Percentiles rank a stretch among this genome's conserved stretches.
Conservation (phyloP, 2,113 vertebrate species). For the Pterophyllum scalare region DNA sequence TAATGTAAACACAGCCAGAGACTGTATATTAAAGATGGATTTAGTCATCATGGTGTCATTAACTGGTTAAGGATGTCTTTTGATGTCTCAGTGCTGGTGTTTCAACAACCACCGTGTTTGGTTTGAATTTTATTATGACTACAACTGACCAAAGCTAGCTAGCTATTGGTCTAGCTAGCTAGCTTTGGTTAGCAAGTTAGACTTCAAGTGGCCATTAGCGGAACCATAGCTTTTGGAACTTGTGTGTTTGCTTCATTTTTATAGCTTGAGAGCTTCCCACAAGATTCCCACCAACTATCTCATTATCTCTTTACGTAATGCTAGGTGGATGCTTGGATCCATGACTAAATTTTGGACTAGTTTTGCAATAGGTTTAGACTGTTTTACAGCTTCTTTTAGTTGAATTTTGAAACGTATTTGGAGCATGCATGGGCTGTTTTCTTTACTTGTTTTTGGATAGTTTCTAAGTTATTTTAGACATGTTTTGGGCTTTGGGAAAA, state of each 20-base stretch:
- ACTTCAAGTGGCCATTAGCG: too few species aligned
- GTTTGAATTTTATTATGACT: too few species aligned
- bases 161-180: too few species aligned
- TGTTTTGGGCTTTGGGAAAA: not conserved
- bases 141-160: not conserved
- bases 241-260: too few species aligned
- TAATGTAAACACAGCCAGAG: not conserved
- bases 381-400: not conserved
- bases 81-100: not conserved
- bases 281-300: too few species aligned
- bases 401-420: not conserved
- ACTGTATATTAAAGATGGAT: not conserved
- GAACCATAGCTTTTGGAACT: too few species aligned
- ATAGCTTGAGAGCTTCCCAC: too few species aligned
- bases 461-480: not conserved
- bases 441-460: not conserved
- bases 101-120: too few species aligned
- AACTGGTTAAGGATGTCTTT: not conserved
- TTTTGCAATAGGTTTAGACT: not conserved
- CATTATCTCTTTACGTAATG: too few species aligned
- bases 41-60: not conserved
- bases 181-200: too few species aligned
- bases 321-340: too few species aligned
- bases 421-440: not conserved
- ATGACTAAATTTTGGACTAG: too few species aligned